Percentiles rank a stretch among this genome's conserved stretches.
These are phyloP conservation scores for Sycophila texana DNA, from an alignment of 2,888 invertebrate species.

Conservation along the genomic window DNA sequence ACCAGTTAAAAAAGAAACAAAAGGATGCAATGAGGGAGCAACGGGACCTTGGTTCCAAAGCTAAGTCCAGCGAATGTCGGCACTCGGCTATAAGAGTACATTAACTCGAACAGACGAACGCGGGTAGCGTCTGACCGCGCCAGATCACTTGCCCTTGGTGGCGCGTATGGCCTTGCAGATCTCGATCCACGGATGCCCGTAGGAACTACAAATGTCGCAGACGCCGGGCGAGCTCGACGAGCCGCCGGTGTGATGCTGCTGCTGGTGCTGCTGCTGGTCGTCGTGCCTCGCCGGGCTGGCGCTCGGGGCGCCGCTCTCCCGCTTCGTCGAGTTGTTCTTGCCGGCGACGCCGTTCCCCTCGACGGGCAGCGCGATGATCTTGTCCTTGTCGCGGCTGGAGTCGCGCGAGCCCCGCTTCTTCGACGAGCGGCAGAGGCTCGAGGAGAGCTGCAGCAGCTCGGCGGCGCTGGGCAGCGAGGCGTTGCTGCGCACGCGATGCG, in stretches of 20 bases:
- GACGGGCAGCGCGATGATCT: conserved; percentile 3
- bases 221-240: conserved; percentile 71
- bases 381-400: conserved; percentile 18
- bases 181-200: conserved; percentile 78
- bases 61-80: not conserved
- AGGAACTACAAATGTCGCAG: conserved; percentile 77
- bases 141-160: conserved; percentile 72
- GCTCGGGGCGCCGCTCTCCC: conserved; percentile 42
- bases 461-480: conserved; percentile 76
- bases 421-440: conserved; percentile 58
- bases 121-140: not conserved
- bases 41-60: not conserved
- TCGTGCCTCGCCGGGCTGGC: conserved; percentile 49
- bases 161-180: conserved; percentile 78
- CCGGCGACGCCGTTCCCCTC: conserved; percentile 1
- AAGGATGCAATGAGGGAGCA: not conserved
- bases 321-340: conserved; percentile 32
- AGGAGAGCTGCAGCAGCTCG: conserved; percentile 75
- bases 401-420: conserved; percentile 34
- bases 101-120: not conserved
- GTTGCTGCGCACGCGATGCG: conserved; percentile 69
- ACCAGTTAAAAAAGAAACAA: not conserved
- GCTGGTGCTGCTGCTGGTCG: conserved; percentile 43
- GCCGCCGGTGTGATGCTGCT: conserved; percentile 14
- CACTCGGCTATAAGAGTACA: not conserved